phyloP scores from a whole-genome alignment of 2,113 vertebrate species.

The Festucalex cinctus region DNA sequence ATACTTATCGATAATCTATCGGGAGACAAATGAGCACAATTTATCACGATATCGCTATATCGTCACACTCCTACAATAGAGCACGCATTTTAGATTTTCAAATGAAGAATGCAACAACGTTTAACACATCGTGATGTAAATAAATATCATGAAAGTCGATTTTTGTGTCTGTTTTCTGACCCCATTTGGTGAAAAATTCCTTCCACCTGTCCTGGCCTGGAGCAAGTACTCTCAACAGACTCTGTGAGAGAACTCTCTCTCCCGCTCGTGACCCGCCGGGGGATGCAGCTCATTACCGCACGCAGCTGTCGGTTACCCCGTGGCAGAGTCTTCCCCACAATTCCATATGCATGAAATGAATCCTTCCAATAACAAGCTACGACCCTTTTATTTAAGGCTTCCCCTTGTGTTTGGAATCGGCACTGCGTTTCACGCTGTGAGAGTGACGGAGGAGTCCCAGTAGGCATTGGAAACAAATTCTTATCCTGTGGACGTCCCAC shows the following conservation, averaged over 20 bases:
- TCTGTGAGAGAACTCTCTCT: background rate
- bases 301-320: constrained; percentile 1
- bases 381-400: constrained; percentile 14
- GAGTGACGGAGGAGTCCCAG: too few relatives aligned
- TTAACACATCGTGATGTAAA: too few relatives aligned
- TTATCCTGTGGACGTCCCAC: too few relatives aligned
- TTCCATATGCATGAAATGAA: background rate
- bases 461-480: too few relatives aligned
- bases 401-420: constrained; percentile 44
- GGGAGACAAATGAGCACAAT: too few relatives aligned
- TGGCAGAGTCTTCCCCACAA: background rate
- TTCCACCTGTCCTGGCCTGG: constrained; percentile 34
- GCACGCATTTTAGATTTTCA: too few relatives aligned
- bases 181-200: constrained; percentile 41
- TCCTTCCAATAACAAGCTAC: too few relatives aligned
- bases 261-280: constrained; percentile 4
- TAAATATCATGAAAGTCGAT: too few relatives aligned
- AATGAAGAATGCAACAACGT: too few relatives aligned
- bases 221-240: constrained; percentile 16
- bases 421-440: background rate
- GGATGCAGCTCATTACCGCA: constrained; percentile 11
- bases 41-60: too few relatives aligned
- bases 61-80: too few relatives aligned
- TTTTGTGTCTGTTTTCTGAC: constrained; percentile 9
- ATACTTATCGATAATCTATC: too few relatives aligned